phyloP scores from a whole-genome alignment of 1,140 invertebrate genomes.

The Drosophila sp. region DNA sequence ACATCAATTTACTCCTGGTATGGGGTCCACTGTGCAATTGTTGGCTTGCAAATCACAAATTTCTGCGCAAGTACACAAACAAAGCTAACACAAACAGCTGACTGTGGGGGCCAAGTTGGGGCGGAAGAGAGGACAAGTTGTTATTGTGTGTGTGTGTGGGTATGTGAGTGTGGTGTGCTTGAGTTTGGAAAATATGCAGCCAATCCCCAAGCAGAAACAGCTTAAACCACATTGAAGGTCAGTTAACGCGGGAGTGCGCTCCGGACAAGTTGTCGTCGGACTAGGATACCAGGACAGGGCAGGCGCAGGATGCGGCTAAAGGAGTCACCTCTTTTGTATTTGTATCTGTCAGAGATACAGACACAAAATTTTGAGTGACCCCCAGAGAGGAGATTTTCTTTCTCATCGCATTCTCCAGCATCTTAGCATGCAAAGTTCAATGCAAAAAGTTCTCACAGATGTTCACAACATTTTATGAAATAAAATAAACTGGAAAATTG shows the following conservation, averaged over 20 bases:
- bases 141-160: constrained; percentile 6
- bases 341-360: constrained; percentile 50
- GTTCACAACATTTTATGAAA: constrained; percentile 22
- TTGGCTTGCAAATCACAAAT: constrained; percentile 42
- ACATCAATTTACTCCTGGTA: background rate
- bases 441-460: constrained; percentile 41
- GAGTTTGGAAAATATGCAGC: constrained; percentile 24
- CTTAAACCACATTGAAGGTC: constrained; percentile 65
- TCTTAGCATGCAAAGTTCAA: constrained; percentile 35
- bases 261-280: constrained; percentile 49
- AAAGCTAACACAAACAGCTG: constrained; percentile 60
- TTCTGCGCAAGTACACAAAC: constrained; percentile 75
- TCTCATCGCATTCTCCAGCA: constrained; percentile 34
- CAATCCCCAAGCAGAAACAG: constrained; percentile 52
- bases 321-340: constrained; percentile 6
- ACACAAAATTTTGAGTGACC: constrained; percentile 56
- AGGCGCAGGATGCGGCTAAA: constrained; percentile 33
- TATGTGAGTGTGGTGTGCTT: constrained; percentile 22
- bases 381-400: constrained; percentile 22
- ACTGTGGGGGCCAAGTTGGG: constrained; percentile 18
- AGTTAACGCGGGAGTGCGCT: constrained; percentile 69
- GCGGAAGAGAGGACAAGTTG: constrained; percentile 6
- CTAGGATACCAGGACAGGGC: background rate
- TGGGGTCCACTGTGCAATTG: constrained; percentile 24
- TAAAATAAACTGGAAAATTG: constrained; percentile 22